These are phyloP conservation scores for Zootoca vivipara DNA, from an alignment of 2,113 vertebrate genomes.

Conservation along the genomic window DNA sequence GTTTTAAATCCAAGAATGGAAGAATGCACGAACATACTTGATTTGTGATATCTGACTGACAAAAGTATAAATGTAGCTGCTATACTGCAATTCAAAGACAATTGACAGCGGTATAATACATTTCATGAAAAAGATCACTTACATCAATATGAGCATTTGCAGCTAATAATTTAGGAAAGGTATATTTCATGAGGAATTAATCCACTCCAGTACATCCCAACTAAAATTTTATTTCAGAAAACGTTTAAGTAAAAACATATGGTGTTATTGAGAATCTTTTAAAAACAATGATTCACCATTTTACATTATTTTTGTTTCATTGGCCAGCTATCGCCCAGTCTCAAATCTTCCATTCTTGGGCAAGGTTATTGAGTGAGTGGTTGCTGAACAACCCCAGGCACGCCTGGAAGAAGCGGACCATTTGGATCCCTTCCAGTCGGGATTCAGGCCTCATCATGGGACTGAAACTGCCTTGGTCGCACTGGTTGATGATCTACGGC, in stretches of 20 bases:
- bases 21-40: neutral
- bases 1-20: neutral
- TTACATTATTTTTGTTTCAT: neutral
- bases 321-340: too few relatives aligned
- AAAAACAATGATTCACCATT: neutral
- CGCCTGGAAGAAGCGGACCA: too few relatives aligned
- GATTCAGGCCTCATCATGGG: too few relatives aligned
- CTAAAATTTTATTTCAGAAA: constrained; percentile 9
- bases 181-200: neutral
- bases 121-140: neutral
- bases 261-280: neutral
- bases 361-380: too few relatives aligned
- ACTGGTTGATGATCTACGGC: too few relatives aligned
- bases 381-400: too few relatives aligned
- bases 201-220: neutral
- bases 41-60: constrained; percentile 19
- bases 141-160: neutral
- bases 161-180: neutral
- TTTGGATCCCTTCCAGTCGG: too few relatives aligned
- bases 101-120: neutral
- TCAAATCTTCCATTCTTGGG: too few relatives aligned
- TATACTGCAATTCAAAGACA: neutral
- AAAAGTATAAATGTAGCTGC: neutral
- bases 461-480: too few relatives aligned
- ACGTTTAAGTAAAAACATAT: neutral